A percentile compares a stretch with the other conserved stretches of the same genome.
Evolutionary conservation across 64 coral and sea anemone species (phyloP).

Genomic region (Exaiptasia diaphana): DNA sequence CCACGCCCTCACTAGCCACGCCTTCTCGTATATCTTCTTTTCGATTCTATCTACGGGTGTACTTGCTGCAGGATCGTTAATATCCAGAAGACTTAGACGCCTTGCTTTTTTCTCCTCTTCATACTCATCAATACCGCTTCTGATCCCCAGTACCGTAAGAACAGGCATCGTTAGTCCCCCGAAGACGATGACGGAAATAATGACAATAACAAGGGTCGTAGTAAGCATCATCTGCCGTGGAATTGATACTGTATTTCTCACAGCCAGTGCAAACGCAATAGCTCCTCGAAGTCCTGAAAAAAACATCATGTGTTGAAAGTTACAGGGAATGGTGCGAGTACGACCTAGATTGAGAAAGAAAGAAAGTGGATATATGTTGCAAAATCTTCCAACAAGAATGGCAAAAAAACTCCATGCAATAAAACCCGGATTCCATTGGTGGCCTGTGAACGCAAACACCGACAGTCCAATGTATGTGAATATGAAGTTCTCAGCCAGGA

Average conservation of each 20-base stretch:
- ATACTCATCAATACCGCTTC: constrained; percentile 78
- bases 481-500: constrained; percentile 91
- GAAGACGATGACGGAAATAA: constrained; percentile 91
- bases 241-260: constrained; percentile 91
- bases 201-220: constrained; percentile 82
- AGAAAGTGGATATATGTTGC: constrained; percentile 82
- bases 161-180: constrained; percentile 77
- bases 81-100: constrained; percentile 85
- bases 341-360: constrained; percentile 80
- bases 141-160: constrained; percentile 70
- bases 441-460: constrained; percentile 84
- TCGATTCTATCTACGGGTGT: constrained; percentile 88
- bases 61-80: constrained; percentile 89
- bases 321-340: constrained; percentile 78
- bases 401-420: constrained; percentile 89
- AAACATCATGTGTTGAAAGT: constrained; percentile 95
- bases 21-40: constrained; percentile 92
- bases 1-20: constrained; percentile 93
- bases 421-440: constrained; percentile 89
- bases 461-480: constrained; percentile 96
- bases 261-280: constrained; percentile 94
- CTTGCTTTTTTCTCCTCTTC: constrained; percentile 87
- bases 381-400: constrained; percentile 65
- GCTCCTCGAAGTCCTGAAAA: constrained; percentile 93
- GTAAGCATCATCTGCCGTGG: constrained; percentile 99